Evolutionary conservation across 2,888 invertebrate species (phyloP).

Genomic region (Steinernema hermaphroditum): DNA sequence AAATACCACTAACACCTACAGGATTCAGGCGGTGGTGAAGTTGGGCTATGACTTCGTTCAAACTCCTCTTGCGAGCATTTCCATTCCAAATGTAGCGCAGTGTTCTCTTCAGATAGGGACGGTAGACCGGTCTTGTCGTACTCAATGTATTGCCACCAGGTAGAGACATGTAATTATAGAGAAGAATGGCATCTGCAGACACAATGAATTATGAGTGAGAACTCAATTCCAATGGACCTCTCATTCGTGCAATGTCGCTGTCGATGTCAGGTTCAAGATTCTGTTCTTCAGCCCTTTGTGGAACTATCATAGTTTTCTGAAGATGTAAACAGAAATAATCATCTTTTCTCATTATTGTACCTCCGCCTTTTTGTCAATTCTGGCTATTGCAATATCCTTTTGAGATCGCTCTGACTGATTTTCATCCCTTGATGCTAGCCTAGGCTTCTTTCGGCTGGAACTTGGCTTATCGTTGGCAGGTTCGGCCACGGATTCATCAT

Average conservation of each 20-base stretch:
- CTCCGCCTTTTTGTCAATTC: too few relatives aligned
- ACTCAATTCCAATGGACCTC: too few relatives aligned
- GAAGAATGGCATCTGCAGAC: background rate
- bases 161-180: constrained; percentile 3
- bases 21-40: background rate
- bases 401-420: too few relatives aligned
- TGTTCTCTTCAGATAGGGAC: constrained; percentile 3
- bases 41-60: background rate
- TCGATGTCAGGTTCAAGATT: background rate
- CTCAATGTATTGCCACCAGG: background rate
- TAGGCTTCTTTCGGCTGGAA: background rate
- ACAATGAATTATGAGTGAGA: too few relatives aligned
- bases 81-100: background rate
- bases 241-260: background rate
- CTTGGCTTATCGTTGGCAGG: background rate
- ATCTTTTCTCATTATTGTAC: too few relatives aligned
- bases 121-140: background rate
- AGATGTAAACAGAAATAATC: too few relatives aligned
- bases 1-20: background rate
- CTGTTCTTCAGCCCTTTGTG: background rate
- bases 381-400: too few relatives aligned
- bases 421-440: too few relatives aligned
- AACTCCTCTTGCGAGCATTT: background rate
- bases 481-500: background rate
- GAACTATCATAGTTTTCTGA: too few relatives aligned